phyloP scores from a whole-genome alignment of 2,113 vertebrate species.

The Corynorhinus townsendii region DNA sequence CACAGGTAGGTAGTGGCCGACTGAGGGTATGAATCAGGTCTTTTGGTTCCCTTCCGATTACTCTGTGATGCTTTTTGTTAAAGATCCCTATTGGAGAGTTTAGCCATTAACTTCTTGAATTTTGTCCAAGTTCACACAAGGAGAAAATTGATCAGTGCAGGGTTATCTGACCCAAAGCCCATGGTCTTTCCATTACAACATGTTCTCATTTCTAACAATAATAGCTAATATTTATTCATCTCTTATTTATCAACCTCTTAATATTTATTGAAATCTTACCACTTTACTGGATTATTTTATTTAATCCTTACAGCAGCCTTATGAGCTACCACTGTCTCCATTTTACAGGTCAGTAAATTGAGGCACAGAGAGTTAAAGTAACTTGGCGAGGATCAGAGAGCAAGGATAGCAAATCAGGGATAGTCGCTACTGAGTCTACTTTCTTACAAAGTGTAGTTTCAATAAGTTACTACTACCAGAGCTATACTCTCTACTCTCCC shows the following conservation, averaged over 20 bases:
- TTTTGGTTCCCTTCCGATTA: not conserved
- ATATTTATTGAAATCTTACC: not conserved
- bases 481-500: not conserved
- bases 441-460: not conserved
- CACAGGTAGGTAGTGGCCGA: not conserved
- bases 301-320: not conserved
- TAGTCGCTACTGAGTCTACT: not conserved
- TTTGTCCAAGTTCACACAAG: not conserved
- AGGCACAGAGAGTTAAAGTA: not conserved
- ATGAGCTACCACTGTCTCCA: not conserved
- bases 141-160: not conserved
- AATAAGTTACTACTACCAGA: not conserved
- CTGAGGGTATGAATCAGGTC: not conserved
- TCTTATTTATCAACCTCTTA: not conserved
- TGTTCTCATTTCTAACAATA: not conserved
- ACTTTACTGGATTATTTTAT: not conserved
- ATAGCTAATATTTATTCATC: not conserved
- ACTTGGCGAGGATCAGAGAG: not conserved
- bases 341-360: not conserved
- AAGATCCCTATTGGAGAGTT: not conserved
- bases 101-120: not conserved
- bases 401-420: not conserved
- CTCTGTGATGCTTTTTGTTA: not conserved
- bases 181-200: not conserved
- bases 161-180: not conserved